Conservation (phyloP, 1,140 invertebrate species). For the Zophobas atratus region DNA sequence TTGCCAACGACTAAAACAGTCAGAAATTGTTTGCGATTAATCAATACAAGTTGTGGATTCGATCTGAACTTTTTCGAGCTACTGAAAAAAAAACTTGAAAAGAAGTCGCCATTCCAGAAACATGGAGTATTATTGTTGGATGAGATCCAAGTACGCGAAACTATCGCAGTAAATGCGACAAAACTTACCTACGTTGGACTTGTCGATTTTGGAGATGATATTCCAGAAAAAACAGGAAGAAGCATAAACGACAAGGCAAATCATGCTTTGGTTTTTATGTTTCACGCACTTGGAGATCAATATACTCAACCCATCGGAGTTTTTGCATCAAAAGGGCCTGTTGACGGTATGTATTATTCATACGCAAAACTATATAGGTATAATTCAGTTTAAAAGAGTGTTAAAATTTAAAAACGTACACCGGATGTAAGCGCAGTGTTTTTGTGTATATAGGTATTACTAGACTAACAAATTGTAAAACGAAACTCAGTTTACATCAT, state of each 20-base stretch:
- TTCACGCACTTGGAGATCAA: not conserved
- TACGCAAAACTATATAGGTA: too few relatives aligned
- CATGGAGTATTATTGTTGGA: not conserved
- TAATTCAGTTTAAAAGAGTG: too few relatives aligned
- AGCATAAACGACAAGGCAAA: not conserved
- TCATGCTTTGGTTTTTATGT: not conserved
- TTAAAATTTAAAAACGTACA: too few relatives aligned
- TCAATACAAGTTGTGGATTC: too few relatives aligned
- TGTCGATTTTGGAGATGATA: not conserved
- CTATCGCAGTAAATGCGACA: not conserved
- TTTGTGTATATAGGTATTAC: too few relatives aligned
- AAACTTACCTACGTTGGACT: slow-evolving; percentile 2
- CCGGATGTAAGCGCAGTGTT: too few relatives aligned
- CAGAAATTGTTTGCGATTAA: too few relatives aligned
- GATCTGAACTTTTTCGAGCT: too few relatives aligned
- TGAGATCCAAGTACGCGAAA: not conserved
- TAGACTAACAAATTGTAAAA: too few relatives aligned
- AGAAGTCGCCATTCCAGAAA: not conserved
- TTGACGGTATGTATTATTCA: not conserved
- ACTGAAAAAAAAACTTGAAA: too few relatives aligned
- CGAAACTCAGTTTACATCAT: too few relatives aligned
- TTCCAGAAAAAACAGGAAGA: not conserved
- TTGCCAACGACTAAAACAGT: too few relatives aligned
- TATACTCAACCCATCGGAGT: slow-evolving; percentile 1
- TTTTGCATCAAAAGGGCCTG: not conserved